A percentile compares a stretch with the other conserved stretches of the same genome.
phyloP scores from a whole-genome alignment of 1,140 invertebrate genomes.

The Babylonia areolata region DNA sequence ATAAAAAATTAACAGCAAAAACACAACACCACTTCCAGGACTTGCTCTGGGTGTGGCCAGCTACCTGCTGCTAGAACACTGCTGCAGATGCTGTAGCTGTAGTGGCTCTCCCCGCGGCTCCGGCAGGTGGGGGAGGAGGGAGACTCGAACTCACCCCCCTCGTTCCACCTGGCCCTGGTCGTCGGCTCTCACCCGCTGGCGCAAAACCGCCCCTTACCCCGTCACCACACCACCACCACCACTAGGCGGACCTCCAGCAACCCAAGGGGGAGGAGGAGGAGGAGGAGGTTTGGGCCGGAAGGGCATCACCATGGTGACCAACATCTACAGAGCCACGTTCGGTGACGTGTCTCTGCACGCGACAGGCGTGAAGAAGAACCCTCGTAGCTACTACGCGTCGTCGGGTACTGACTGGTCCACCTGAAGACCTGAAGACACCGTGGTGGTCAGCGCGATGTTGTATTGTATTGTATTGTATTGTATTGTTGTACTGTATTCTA shows the following conservation, averaged over 20 bases:
- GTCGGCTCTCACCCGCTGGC: background rate
- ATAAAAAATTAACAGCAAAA: no score
- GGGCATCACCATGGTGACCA: conserved; percentile 6
- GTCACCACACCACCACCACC: background rate
- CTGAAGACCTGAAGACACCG: background rate
- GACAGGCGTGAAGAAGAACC: background rate
- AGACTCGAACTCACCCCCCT: background rate
- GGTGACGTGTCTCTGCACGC: background rate
- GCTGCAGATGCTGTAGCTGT: background rate
- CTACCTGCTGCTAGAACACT: background rate
- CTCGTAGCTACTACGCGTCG: background rate
- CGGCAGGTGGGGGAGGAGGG: no score
- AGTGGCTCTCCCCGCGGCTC: background rate
- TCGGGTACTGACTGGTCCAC: background rate
- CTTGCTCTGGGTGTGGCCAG: conserved; percentile 15
- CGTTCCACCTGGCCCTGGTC: background rate
- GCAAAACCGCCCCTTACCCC: background rate
- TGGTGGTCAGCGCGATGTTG: background rate
- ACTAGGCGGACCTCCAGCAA: background rate
- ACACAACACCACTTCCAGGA: no score
- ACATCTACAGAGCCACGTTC: conserved; percentile 36
- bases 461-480: no score
- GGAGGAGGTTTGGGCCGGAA: background rate
- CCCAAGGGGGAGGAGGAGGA: background rate
- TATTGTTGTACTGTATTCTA: no score